A percentile compares a stretch with the other conserved stretches of the same genome.
phyloP scores from a whole-genome alignment of 30 jellyfish, hydroid and myxozoan species.

The Chrysaora quinquecirrha region DNA sequence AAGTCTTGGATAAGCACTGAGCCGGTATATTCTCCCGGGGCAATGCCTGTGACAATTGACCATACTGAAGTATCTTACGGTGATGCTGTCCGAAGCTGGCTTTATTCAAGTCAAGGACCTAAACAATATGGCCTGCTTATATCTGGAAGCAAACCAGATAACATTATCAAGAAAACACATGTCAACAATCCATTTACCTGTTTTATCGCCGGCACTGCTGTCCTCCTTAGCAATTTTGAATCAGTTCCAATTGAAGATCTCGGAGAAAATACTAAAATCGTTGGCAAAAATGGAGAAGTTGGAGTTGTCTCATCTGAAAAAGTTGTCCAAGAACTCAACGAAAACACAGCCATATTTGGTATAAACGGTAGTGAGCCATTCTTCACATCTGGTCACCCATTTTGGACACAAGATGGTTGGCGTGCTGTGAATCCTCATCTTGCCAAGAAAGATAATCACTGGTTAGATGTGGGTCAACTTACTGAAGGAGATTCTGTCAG shows the following conservation, averaged over 20 bases:
- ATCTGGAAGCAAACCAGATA: slow-evolving; percentile 2
- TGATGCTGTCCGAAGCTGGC: slow-evolving; percentile 47
- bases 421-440: slow-evolving; percentile 61
- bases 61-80: slow-evolving; percentile 35
- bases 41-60: background rate
- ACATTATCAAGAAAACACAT: background rate
- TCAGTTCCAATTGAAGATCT: slow-evolving; percentile 27
- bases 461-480: slow-evolving; percentile 67
- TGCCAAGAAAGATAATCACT: slow-evolving; percentile 40
- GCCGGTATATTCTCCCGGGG: slow-evolving; percentile 3
- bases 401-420: slow-evolving; percentile 79
- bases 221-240: slow-evolving; percentile 10
- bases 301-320: slow-evolving; percentile 51
- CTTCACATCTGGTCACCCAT: slow-evolving; percentile 57
- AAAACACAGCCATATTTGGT: slow-evolving; percentile 44
- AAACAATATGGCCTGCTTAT: background rate
- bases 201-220: slow-evolving; percentile 28
- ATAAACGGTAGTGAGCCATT: slow-evolving; percentile 43
- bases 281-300: slow-evolving; percentile 30
- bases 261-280: slow-evolving; percentile 8
- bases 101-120: slow-evolving; percentile 21
- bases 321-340: slow-evolving; percentile 13
- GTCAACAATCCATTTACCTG: slow-evolving; percentile 9
- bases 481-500: slow-evolving; percentile 61
- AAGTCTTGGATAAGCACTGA: slow-evolving; percentile 12